A percentile compares a stretch with the other conserved stretches of the same genome.
These are phyloP conservation scores for Eulemur rufifrons DNA, from an alignment of 2,113 vertebrate species.

Conservation along the genomic window DNA sequence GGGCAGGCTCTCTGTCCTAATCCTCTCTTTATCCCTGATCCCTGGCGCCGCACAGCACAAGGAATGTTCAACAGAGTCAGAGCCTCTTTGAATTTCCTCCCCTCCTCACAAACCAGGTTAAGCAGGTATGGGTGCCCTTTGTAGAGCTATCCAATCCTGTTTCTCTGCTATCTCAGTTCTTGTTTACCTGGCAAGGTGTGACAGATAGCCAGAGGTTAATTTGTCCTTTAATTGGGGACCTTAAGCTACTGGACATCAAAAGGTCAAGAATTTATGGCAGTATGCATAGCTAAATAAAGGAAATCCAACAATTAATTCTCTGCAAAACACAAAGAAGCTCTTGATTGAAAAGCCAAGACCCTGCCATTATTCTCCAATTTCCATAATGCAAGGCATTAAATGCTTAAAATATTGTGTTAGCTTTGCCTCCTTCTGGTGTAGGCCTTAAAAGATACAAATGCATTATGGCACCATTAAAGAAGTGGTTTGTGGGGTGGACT, in stretches of 20 bases:
- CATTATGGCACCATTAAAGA: background rate
- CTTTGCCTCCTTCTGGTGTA: background rate
- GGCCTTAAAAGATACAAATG: background rate
- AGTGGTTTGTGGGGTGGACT: fast-evolving
- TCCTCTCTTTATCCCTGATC: background rate
- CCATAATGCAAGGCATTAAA: background rate
- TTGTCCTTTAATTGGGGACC: background rate
- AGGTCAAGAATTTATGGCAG: background rate
- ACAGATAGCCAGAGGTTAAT: background rate
- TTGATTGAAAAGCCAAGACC: background rate
- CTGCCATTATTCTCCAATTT: background rate
- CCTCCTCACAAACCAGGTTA: background rate
- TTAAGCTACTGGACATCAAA: background rate
- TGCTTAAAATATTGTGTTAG: background rate
- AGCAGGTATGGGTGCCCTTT: background rate
- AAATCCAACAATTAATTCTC: background rate
- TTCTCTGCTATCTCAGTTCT: background rate
- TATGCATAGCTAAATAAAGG: background rate
- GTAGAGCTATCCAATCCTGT: background rate
- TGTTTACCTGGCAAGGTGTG: background rate
- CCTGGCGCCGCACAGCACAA: background rate
- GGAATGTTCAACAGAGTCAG: background rate
- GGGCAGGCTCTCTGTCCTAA: background rate
- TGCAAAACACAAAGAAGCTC: background rate
- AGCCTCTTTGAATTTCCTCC: background rate